Evolutionary conservation across 2,888 invertebrate species (phyloP), one percentile per base, ranked within the genome.

Genomic region (Athalia cordata): DNA sequence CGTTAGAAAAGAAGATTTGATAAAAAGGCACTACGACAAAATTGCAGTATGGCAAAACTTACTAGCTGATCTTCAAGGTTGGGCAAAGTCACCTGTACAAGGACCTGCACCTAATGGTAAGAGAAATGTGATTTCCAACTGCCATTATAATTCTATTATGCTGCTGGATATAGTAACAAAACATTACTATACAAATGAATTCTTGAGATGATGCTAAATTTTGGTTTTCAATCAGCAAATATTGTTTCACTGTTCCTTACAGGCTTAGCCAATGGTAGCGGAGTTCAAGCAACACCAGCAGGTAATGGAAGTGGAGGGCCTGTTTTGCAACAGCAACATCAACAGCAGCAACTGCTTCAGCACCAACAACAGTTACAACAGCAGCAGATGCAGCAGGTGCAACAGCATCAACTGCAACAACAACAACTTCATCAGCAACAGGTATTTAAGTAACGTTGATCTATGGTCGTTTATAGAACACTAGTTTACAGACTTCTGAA

Each of bases 41-140:
- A 95, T 98, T 76, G 94, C 95, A 50, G 94, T 96, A 77, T 98
- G 98, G 98, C 98, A 98, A 90, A 94, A 94, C 83, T 91, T 98
- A 78, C 90, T 98, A 9, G 95, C 96, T 0, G 97, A 97, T 89
- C 90, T 96, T 80, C 94, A 95, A 82, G 91, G 91, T 29, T 91
- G 91, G 90, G 91, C 91, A 0, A 91, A 91, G 74, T 91, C 91
- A 8, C 90, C 91, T 0, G 90, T 90, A 7, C 90, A 90, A 81
- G 90, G 90, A 70, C 86, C 89, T 81, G 87, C 88, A 3, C 88
- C 90, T 50, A 90, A 89, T 82, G 89, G 89, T 89, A 83, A 85
- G 78, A 5, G 52, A 67, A 4, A 8, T 15, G 13, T 4, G 11
- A 8, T 47, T 50, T 66, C 0, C 61, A 65, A 62, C 57, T 43